phyloP scores from a whole-genome alignment of 2,797 vertebrate species.

The Tokudaia tokunoshimensis region DNA sequence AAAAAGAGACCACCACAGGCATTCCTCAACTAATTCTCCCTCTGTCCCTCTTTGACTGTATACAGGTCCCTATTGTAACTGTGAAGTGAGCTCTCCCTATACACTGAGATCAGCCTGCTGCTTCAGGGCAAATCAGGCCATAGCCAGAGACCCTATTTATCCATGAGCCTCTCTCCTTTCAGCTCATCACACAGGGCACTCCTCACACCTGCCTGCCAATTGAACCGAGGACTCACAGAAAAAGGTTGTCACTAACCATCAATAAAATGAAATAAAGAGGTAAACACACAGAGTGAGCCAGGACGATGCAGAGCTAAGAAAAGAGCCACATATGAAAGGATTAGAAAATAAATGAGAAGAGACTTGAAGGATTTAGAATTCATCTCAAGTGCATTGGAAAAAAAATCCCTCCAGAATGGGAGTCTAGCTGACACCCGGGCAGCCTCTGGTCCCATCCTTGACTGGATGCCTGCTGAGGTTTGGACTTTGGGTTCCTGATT shows the following conservation, averaged over 20 bases:
- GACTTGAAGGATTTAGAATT: conserved; percentile 61
- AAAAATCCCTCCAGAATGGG: conserved; percentile 37
- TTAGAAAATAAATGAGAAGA: conserved; percentile 64
- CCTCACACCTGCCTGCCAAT: background rate
- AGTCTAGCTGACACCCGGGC: background rate
- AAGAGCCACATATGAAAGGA: conserved; percentile 50
- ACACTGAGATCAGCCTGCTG: background rate
- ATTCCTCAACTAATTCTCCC: background rate
- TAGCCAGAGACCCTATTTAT: background rate
- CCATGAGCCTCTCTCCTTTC: background rate
- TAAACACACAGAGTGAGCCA: background rate
- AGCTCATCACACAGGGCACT: background rate
- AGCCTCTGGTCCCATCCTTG: background rate
- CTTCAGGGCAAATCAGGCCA: background rate
- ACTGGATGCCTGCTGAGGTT: background rate
- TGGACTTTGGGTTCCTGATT: background rate
- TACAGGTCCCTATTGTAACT: background rate
- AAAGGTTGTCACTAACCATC: background rate
- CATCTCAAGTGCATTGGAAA: conserved; percentile 55
- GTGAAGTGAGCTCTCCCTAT: too few species aligned
- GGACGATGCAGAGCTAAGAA: background rate
- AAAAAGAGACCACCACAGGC: background rate
- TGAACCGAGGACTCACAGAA: background rate
- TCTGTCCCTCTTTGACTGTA: background rate
- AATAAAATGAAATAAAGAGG: conserved; percentile 39